phyloP scores from a whole-genome alignment of 2,113 vertebrate genomes.

The Phalacrocorax carbo region DNA sequence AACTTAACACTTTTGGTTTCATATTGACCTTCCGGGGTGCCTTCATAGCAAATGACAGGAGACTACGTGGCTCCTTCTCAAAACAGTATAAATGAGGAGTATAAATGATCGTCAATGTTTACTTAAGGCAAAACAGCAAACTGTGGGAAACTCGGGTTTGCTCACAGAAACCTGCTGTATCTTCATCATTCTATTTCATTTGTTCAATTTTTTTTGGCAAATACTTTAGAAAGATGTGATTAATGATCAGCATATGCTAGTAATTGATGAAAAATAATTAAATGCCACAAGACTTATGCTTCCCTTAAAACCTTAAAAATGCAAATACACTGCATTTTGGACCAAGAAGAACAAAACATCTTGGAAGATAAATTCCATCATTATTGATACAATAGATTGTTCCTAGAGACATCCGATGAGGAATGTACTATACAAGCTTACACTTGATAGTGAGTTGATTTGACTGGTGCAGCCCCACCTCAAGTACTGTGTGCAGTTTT shows the following conservation, averaged over 20 bases:
- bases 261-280: not conserved
- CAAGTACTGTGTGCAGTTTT: not conserved
- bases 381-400: not conserved
- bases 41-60: not conserved
- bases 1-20: not conserved
- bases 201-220: not conserved
- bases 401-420: not conserved
- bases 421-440: not conserved
- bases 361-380: not conserved
- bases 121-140: not conserved
- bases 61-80: not conserved
- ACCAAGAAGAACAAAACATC: not conserved
- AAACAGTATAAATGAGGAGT: not conserved
- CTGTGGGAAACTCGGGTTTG: not conserved
- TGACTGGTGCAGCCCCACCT: rapidly evolving
- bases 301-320: not conserved
- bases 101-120: not conserved
- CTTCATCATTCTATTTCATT: not conserved
- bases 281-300: not conserved
- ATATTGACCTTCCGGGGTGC: not conserved
- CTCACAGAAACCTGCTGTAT: not conserved
- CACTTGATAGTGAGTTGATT: not conserved
- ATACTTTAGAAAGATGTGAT: not conserved
- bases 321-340: not conserved
- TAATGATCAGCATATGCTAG: not conserved